Evolutionary conservation across 2,113 vertebrate species (phyloP).

Genomic region (Boleophthalmus pectinirostris): DNA sequence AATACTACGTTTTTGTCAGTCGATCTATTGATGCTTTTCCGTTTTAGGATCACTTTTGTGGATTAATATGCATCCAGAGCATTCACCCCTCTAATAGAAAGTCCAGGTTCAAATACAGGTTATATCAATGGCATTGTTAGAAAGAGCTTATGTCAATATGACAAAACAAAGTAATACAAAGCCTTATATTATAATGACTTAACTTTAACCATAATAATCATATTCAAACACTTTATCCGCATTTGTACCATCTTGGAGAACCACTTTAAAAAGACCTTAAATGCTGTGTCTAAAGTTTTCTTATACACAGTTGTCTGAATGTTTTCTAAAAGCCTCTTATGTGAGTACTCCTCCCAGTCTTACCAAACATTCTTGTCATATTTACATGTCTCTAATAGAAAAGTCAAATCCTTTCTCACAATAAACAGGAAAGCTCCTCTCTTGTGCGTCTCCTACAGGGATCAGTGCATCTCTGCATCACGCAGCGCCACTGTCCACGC

Average conservation of each 20-base stretch:
- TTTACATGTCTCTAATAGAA: slow-evolving; percentile 10
- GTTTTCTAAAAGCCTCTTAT: neutral
- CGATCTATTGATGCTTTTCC: neutral
- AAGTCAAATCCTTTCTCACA: slow-evolving; percentile 35
- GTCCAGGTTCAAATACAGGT: neutral
- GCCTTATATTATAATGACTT: too few relatives aligned
- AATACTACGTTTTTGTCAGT: too few relatives aligned
- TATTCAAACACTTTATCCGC: too few relatives aligned
- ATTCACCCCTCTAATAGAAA: neutral
- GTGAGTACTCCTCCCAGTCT: slow-evolving; percentile 4
- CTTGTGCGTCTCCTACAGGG: slow-evolving; percentile 3
- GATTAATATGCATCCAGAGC: neutral
- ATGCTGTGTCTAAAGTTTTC: neutral
- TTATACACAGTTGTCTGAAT: neutral
- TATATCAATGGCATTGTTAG: too few relatives aligned
- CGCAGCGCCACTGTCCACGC: slow-evolving; percentile 9
- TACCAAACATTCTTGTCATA: slow-evolving; percentile 28
- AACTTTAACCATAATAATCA: too few relatives aligned
- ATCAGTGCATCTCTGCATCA: slow-evolving; percentile 50
- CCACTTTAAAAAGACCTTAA: neutral
- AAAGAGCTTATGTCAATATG: too few relatives aligned
- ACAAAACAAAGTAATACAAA: too few relatives aligned
- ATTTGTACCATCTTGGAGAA: neutral
- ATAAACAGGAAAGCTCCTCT: slow-evolving; percentile 29
- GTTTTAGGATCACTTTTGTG: neutral